Evolutionary conservation across 2,888 invertebrate species (phyloP).

Genomic region (Scaptomyza flava): DNA sequence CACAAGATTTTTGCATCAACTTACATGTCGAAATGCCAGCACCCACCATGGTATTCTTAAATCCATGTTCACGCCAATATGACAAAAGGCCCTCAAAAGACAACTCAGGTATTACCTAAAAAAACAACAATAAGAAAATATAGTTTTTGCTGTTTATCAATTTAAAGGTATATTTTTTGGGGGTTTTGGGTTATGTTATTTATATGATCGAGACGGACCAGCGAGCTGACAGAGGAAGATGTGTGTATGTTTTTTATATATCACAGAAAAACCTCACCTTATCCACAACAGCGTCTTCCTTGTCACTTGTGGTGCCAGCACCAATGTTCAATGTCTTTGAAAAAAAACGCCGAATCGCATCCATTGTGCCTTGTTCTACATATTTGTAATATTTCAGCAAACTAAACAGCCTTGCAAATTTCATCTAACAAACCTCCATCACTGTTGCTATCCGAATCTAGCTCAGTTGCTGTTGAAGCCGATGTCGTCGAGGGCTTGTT

Average conservation of each 20-base stretch:
- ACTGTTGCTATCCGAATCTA: conserved; percentile 33
- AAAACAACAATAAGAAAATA: not conserved
- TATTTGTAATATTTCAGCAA: conserved; percentile 15
- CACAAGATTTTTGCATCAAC: conserved; percentile 72
- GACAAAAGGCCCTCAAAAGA: conserved; percentile 91
- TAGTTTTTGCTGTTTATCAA: too few relatives aligned
- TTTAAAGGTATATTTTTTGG: too few relatives aligned
- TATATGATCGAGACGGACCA: too few relatives aligned
- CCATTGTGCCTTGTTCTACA: conserved; percentile 85
- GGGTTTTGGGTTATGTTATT: too few relatives aligned
- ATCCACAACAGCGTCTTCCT: conserved; percentile 43
- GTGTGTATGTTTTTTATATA: not conserved
- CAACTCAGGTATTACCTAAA: conserved; percentile 88
- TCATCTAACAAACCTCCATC: conserved; percentile 30
- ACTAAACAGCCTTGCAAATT: conserved; percentile 6
- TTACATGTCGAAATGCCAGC: conserved; percentile 98
- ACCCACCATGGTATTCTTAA: conserved; percentile 96
- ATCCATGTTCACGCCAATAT: conserved; percentile 91
- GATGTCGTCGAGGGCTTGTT: conserved; percentile 7
- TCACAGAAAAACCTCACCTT: conserved; percentile 45
- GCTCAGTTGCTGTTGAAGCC: conserved; percentile 14
- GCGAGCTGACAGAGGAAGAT: too few relatives aligned
- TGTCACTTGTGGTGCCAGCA: conserved; percentile 43
- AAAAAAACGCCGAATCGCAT: conserved; percentile 88
- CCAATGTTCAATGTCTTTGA: conserved; percentile 87